Percentiles rank a stretch among this genome's conserved stretches.
Evolutionary conservation across 2,797 vertebrate species (phyloP).

Genomic region (Spinus olivaceus): DNA sequence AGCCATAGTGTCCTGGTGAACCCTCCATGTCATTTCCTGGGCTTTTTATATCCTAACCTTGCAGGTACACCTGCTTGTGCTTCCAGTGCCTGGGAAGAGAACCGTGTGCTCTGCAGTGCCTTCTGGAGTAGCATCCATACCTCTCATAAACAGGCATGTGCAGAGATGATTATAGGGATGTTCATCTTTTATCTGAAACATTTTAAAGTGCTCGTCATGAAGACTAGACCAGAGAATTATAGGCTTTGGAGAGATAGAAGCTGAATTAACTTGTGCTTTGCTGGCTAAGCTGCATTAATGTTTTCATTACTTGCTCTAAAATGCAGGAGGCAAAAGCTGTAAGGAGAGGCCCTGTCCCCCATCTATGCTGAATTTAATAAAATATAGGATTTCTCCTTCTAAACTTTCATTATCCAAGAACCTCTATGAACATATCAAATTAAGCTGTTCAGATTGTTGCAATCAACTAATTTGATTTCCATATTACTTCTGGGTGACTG

Average conservation of each 20-base stretch:
- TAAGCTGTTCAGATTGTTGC: neutral
- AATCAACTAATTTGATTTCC: constrained; percentile 18
- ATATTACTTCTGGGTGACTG: neutral
- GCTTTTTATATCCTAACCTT: neutral
- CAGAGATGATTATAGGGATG: neutral
- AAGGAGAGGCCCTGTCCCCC: neutral
- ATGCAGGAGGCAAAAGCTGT: neutral
- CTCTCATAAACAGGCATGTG: neutral
- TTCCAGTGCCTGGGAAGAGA: neutral
- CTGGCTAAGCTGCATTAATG: neutral
- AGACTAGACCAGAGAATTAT: neutral
- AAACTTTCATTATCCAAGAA: neutral
- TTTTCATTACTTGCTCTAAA: constrained; percentile 8
- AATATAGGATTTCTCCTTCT: neutral
- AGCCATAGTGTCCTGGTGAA: neutral
- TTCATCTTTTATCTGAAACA: neutral
- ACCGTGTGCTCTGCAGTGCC: neutral
- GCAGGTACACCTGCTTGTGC: neutral
- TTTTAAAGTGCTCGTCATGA: neutral
- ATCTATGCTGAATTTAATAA: neutral
- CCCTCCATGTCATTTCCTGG: accelerated
- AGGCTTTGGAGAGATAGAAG: neutral
- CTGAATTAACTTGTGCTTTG: constrained; percentile 9
- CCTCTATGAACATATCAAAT: neutral
- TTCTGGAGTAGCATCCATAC: neutral